phyloP scores from a whole-genome alignment of 92 coral and sea anemone species.

The Zoanthus gigantus region DNA sequence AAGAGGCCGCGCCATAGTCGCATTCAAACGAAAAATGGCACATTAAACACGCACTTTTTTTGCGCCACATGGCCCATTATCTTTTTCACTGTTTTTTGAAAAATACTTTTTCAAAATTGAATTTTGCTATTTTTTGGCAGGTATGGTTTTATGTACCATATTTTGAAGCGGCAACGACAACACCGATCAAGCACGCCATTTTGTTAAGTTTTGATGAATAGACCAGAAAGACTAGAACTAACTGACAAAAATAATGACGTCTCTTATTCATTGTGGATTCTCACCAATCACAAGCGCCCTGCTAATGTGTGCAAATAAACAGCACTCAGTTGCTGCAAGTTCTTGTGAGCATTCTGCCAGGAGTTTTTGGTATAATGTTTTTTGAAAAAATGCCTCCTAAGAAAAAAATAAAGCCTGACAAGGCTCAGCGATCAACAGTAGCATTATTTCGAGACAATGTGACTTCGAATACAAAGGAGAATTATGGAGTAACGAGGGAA shows the following conservation, averaged over 20 bases:
- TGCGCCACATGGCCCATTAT: conserved; percentile 6
- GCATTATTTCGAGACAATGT: neutral
- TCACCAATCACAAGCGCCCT: neutral
- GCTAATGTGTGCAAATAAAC: neutral
- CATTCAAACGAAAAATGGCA: conserved; percentile 6
- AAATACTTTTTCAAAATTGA: conserved; percentile 10
- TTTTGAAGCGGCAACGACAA: conserved; percentile 2
- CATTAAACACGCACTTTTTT: conserved; percentile 15
- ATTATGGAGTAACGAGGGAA: neutral
- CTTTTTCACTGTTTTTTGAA: neutral
- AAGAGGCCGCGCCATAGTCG: conserved; percentile 17
- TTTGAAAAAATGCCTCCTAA: neutral
- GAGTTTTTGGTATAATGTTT: neutral
- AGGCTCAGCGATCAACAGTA: neutral
- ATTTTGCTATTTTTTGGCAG: neutral
- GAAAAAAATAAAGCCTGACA: neutral
- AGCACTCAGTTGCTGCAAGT: neutral
- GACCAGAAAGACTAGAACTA: neutral
- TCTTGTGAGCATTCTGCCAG: neutral
- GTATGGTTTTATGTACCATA: conserved; percentile 4
- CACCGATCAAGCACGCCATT: conserved; percentile 11
- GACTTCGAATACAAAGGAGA: neutral
- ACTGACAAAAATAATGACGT: neutral
- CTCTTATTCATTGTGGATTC: neutral
- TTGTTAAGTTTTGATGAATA: neutral